Conservation (phyloP, 2,888 invertebrate species). For the Calliphora vomitoria region DNA sequence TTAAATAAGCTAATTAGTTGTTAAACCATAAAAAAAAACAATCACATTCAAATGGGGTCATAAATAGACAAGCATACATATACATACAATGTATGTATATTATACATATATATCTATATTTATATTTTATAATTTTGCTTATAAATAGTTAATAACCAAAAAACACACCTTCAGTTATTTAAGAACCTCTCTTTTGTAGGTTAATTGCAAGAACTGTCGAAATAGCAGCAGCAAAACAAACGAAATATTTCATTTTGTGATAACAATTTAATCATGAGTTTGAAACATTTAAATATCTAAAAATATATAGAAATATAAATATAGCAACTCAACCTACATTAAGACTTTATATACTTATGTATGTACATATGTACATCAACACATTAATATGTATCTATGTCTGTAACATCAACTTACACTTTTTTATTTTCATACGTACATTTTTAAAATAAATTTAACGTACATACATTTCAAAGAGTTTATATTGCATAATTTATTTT, state of each 20-base stretch:
- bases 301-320: neutral
- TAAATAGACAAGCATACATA: neutral
- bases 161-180: neutral
- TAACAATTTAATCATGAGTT: constrained; percentile 16
- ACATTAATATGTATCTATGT: too few relatives aligned
- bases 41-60: constrained; percentile 3
- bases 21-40: neutral
- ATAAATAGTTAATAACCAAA: neutral
- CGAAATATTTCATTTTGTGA: constrained; percentile 26
- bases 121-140: neutral
- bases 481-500: constrained; percentile 62
- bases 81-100: too few relatives aligned
- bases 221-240: neutral
- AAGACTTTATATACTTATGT: neutral
- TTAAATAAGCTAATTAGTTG: constrained; percentile 28
- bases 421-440: constrained; percentile 23
- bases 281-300: constrained; percentile 31
- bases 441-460: constrained; percentile 32
- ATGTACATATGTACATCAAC: too few relatives aligned
- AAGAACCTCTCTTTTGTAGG: constrained; percentile 15
- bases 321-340: constrained; percentile 17
- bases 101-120: too few relatives aligned
- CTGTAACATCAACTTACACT: constrained; percentile 32
- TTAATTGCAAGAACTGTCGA: constrained; percentile 12
- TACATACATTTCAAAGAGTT: constrained; percentile 26